A percentile compares a stretch with the other conserved stretches of the same genome.
phyloP scores from a whole-genome alignment of 2,888 invertebrate species.

The Plemyria rubiginata region DNA sequence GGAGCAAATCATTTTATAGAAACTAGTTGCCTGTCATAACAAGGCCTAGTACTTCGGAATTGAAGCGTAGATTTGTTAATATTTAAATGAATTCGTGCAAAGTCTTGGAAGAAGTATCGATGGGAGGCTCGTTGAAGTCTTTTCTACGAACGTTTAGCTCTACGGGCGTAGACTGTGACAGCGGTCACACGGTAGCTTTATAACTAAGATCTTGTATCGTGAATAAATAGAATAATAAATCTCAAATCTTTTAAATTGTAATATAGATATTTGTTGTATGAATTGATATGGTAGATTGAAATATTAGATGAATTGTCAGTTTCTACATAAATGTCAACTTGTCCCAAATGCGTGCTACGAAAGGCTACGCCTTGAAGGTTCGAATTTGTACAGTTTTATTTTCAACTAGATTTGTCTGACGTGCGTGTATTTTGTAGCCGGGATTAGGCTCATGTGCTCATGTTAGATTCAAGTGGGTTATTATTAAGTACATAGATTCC shows the following conservation, averaged over 20 bases:
- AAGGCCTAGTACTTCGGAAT: conserved; percentile 17
- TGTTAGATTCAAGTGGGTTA: too few relatives aligned
- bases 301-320: too few relatives aligned
- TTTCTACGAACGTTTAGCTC: conserved; percentile 55
- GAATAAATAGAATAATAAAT: too few relatives aligned
- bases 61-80: conserved; percentile 5
- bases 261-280: too few relatives aligned
- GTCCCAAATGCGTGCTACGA: background rate
- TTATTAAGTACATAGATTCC: too few relatives aligned
- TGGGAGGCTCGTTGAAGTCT: conserved; percentile 68
- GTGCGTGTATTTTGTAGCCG: too few relatives aligned
- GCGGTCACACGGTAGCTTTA: background rate
- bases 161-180: conserved; percentile 27
- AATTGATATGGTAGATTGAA: too few relatives aligned
- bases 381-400: too few relatives aligned
- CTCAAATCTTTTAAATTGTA: too few relatives aligned
- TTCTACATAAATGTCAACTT: background rate
- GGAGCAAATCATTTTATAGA: conserved; percentile 52
- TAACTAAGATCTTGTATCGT: background rate
- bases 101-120: background rate
- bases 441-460: too few relatives aligned
- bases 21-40: conserved; percentile 35
- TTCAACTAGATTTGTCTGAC: too few relatives aligned
- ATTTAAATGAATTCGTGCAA: conserved; percentile 7
- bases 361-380: background rate